Evolutionary conservation across 92 coral and sea anemone genomes (phyloP), one percentile per base, ranked within the genome.

Genomic region (Epizoanthus scotinus): DNA sequence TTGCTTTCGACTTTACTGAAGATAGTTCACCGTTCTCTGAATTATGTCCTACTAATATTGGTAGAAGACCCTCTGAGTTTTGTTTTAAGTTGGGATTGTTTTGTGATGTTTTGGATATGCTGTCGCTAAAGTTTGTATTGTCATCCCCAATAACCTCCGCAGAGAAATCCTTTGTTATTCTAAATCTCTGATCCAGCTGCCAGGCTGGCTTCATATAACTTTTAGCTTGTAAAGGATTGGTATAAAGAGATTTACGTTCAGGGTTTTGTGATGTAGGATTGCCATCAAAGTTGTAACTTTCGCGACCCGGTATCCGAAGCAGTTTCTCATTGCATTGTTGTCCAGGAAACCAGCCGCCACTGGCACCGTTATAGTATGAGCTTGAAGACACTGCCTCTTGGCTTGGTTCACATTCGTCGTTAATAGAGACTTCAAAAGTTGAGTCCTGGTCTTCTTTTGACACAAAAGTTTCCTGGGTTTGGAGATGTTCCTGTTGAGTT

Each of bases 181-280:
- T 24, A 20, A 36, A 40, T n/a, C 42, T 75, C 40, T 38, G 81
- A 75, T 75, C 81, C 56, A 58, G 40, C 38, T 75, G 81, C 81
- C 81, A 75, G 1, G 81, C 63, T 17, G 21, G 0, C 8, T 59
- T 40, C 4, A 59, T 21, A 34, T 12, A 14, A 75, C 53, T 47
- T 36, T 38, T 57, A 8, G 67, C 21, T 74, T 60, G 47, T 4
- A 12, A 22, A 40, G 24, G 21, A n/a, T 13, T 34, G 3, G n/a
- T 27, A 38, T 21, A 20, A 36, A 13, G 54, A 36, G 14, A 6
- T 34, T 57, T 8, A 12, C 25, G 9, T 34, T 59, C 68, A 21
- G 10, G 26, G 26, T 13, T 75, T 59, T 36, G 50, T 54, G 79
- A 54, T 27, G 7, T 73, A 8, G 12, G 20, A 7, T 71, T 54